Evolutionary conservation across 2,113 vertebrate species (phyloP).

Genomic region (Hemicordylus capensis): DNA sequence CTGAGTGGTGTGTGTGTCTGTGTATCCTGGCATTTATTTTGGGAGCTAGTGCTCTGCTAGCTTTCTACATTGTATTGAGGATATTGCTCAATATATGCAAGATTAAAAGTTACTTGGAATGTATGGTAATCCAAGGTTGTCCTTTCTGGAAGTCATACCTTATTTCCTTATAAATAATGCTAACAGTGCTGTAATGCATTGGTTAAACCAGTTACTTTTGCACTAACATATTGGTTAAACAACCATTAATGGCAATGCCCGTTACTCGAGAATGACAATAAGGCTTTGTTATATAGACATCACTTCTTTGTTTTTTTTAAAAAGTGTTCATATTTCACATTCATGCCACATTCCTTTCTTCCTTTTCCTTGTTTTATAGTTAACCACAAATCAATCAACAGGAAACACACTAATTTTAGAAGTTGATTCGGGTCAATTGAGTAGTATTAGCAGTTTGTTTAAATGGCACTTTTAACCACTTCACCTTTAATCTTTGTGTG

Average conservation of each 20-base stretch:
- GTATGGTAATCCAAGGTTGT: neutral
- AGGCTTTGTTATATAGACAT: accelerated
- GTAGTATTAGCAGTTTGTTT: neutral
- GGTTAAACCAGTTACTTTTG: too few species aligned
- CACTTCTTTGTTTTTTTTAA: slow-evolving; percentile 15
- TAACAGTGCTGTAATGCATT: accelerated
- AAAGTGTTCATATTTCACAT: neutral
- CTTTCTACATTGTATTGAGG: neutral
- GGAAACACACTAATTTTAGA: neutral
- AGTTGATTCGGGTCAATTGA: neutral
- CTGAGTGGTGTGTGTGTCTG: too few species aligned
- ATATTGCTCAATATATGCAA: neutral
- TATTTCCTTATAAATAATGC: neutral
- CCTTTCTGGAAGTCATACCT: slow-evolving; percentile 1
- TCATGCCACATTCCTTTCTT: neutral
- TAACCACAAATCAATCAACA: neutral
- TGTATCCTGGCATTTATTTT: too few species aligned
- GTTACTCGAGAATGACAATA: neutral
- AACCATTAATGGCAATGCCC: neutral
- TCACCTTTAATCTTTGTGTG: neutral
- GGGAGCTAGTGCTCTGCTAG: too few species aligned
- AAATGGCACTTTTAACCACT: neutral
- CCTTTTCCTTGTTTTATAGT: neutral
- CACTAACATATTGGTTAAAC: accelerated
- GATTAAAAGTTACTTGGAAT: neutral